Base-by-base conservation (phyloP, 2,113 vertebrate species). In the Marcusenius ussheri region DNA sequence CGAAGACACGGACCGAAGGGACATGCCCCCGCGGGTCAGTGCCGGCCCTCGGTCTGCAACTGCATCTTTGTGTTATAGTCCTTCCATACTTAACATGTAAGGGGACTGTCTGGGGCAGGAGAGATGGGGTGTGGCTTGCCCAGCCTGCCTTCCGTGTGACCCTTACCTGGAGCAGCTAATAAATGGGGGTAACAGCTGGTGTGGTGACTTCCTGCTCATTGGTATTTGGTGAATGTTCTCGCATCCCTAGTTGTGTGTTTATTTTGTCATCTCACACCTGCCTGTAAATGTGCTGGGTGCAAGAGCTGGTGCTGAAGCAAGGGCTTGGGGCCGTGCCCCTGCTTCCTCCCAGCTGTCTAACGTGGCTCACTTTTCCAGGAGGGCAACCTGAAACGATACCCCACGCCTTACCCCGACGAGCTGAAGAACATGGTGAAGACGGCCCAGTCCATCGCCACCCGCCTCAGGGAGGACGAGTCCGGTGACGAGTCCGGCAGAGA, bases 361-460 rank as follows among this genome's bases (percentile, higher is more conserved):
- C n/a, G 21, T 11, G 21, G 19, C 42, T 19, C 9, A 1, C 19
- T 84, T 46, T 70, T 56, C 66, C 91, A 99, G 98, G 98, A 99
- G 93, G 98, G 98, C 35, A 99, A 98, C 94, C 95, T 99, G 94
- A 99, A 99, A 94, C 97, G 98, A 58, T 99, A 99, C 42, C 98
- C 98, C 27, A 99, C 98, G 6, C 98, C 98, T 0, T 99, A 99
- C 92, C 98, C 98, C 24, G 98, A 99, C 89, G 98, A 99, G 93
- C 94, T 99, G 94, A 99, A 99, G 94, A 99, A 98, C 96, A 99
- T 99, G 98, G 98, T 99, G 88, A 99, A 99, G 95, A 99, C 98
- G 0, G 98, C 98, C 66, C 98, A 99, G 94, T 99, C 97, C 2
- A 98, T 99, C 93, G 98, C 99, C 70, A 98, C 99, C 89, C 95